Evolutionary conservation across 1,140 invertebrate species (phyloP).

Genomic region (Bemisia tabaci): DNA sequence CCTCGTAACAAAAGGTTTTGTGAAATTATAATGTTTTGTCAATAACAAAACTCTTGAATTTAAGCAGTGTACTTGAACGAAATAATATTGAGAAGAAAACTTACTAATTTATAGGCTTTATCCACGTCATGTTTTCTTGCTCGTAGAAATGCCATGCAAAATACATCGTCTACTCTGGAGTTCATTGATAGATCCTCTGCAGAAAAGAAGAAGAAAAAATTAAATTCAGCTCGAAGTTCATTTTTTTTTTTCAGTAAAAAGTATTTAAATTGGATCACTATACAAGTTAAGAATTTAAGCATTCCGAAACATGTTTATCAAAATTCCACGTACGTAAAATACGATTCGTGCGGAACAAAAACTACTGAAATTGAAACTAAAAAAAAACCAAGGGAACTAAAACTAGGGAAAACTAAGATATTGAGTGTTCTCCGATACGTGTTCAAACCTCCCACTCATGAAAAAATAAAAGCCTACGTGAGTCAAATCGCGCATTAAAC

Average conservation of each 20-base stretch:
- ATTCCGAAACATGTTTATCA: background rate
- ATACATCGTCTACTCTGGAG: constrained; percentile 34
- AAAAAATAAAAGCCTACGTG: too few relatives aligned
- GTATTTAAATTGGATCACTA: background rate
- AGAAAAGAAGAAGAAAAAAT: constrained; percentile 13
- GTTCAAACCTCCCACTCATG: too few relatives aligned
- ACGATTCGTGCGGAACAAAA: background rate
- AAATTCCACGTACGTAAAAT: background rate
- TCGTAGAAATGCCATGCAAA: constrained; percentile 36
- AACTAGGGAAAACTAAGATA: too few relatives aligned
- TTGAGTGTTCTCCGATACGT: too few relatives aligned
- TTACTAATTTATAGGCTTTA: constrained; percentile 35
- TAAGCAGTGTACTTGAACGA: background rate
- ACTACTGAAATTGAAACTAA: too few relatives aligned
- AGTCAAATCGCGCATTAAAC: too few relatives aligned
- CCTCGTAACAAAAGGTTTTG: background rate
- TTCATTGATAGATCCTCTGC: constrained; percentile 21
- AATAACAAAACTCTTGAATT: background rate
- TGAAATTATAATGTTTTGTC: background rate
- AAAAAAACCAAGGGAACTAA: too few relatives aligned
- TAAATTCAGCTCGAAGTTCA: background rate
- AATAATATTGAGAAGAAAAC: constrained; percentile 9
- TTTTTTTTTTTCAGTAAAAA: background rate
- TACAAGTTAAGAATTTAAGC: background rate
- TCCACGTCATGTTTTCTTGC: constrained; percentile 37